Evolutionary conservation across 2,888 invertebrate species (phyloP).

Genomic region (Drosophila mercatorum): DNA sequence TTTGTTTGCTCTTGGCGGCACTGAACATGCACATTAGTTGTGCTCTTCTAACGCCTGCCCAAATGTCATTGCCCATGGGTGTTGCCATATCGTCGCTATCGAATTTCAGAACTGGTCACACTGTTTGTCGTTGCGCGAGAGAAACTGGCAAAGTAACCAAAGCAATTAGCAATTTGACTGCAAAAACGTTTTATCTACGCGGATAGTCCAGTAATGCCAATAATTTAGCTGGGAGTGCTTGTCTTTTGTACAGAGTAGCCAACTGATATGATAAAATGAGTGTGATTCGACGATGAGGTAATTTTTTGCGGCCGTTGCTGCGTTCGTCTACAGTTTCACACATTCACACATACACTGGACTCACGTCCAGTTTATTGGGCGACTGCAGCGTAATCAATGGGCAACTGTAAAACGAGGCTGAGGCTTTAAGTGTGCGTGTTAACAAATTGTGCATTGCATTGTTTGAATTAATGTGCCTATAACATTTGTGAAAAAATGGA

Average conservation of each 20-base stretch:
- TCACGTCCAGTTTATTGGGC: slow-evolving; percentile 53
- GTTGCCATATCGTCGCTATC: slow-evolving; percentile 70
- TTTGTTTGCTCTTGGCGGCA: slow-evolving; percentile 45
- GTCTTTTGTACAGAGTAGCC: slow-evolving; percentile 24
- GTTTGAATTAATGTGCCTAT: slow-evolving; percentile 41
- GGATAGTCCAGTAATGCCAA: slow-evolving; percentile 50
- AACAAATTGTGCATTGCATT: slow-evolving; percentile 59
- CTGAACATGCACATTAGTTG: slow-evolving; percentile 10
- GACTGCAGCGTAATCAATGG: slow-evolving; percentile 72
- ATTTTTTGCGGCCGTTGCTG: slow-evolving; percentile 64
- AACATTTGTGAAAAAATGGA: slow-evolving; percentile 15
- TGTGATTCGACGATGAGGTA: slow-evolving; percentile 68
- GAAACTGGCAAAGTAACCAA: slow-evolving; percentile 65
- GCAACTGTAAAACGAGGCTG: slow-evolving; percentile 65
- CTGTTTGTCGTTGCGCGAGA: slow-evolving; percentile 56
- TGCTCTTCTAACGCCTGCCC: slow-evolving; percentile 30
- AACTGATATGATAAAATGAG: slow-evolving; percentile 55
- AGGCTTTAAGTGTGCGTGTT: slow-evolving; percentile 66
- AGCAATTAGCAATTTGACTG: slow-evolving; percentile 62
- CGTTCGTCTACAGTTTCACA: slow-evolving; percentile 75
- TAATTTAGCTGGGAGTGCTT: slow-evolving; percentile 41
- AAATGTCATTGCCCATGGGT: slow-evolving; percentile 23
- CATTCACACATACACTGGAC: slow-evolving; percentile 30
- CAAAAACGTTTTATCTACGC: slow-evolving; percentile 59
- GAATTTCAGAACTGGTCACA: slow-evolving; percentile 46